Conservation (phyloP, 2,888 invertebrate genomes). For the Chrysodeixis includens region DNA sequence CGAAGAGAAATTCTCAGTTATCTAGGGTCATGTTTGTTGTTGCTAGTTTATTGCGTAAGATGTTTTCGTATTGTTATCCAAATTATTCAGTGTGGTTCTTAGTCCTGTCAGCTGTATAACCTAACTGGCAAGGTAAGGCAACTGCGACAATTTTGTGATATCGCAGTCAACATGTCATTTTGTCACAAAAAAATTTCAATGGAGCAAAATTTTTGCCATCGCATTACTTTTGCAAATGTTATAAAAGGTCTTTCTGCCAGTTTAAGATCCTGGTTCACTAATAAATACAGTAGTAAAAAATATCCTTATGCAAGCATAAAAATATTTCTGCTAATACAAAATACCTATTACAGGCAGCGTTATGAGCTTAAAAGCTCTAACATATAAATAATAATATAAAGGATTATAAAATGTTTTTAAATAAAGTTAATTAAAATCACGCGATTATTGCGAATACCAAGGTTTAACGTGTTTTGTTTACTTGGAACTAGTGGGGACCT, state of each 20-base stretch:
- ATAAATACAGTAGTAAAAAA: not conserved
- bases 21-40: slow-evolving; percentile 13
- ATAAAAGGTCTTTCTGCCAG: too few relatives aligned
- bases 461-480: slow-evolving; percentile 14
- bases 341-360: slow-evolving; percentile 29
- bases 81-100: not conserved
- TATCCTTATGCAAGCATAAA: not conserved
- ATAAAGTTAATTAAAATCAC: slow-evolving; percentile 45
- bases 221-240: too few relatives aligned
- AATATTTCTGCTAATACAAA: not conserved
- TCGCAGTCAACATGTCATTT: too few relatives aligned
- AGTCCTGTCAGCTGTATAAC: too few relatives aligned
- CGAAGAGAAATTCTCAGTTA: slow-evolving; percentile 18
- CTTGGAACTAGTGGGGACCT: too few relatives aligned
- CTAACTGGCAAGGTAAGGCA: too few relatives aligned
- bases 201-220: too few relatives aligned
- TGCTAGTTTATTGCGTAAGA: not conserved
- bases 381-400: slow-evolving; percentile 31
- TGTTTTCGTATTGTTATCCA: not conserved
- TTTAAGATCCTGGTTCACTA: too few relatives aligned
- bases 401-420: slow-evolving; percentile 42
- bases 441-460: slow-evolving; percentile 44
- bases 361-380: slow-evolving; percentile 34
- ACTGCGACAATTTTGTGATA: too few relatives aligned
- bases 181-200: too few relatives aligned